These are phyloP conservation scores for Megalonaias nervosa DNA, from an alignment of 1,140 invertebrate species.

Conservation along the genomic window DNA sequence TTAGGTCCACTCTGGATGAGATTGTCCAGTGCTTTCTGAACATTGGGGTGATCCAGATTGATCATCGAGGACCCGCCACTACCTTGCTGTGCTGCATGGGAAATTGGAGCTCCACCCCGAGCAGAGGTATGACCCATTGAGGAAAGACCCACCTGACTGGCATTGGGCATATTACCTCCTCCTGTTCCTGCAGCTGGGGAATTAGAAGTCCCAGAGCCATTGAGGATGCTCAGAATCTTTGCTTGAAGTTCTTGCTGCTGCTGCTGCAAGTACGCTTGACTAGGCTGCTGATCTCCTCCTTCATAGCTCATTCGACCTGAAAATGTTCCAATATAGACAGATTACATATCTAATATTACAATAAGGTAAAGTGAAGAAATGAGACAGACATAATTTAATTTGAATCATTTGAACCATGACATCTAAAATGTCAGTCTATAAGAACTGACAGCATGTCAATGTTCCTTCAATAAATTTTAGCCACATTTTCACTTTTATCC, in stretches of 20 bases:
- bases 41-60: slow-evolving; percentile 72
- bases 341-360: no score
- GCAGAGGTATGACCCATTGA: slow-evolving; percentile 6
- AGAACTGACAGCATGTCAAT: no score
- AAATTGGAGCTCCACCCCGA: neutral
- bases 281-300: slow-evolving; percentile 3
- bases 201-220: slow-evolving; percentile 40
- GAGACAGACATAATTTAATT: no score
- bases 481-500: no score
- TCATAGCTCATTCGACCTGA: no score
- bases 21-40: slow-evolving; percentile 72
- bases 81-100: slow-evolving; percentile 17
- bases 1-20: slow-evolving; percentile 69
- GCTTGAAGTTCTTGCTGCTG: slow-evolving; percentile 84
- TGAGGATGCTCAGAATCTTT: slow-evolving; percentile 84
- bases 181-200: slow-evolving; percentile 38
- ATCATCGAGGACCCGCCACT: slow-evolving; percentile 52
- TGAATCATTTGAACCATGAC: no score
- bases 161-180: slow-evolving; percentile 2
- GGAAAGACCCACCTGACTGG: slow-evolving; percentile 3
- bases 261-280: slow-evolving; percentile 36
- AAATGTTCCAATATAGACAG: no score
- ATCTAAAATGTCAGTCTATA: no score
- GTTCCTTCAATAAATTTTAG: no score
- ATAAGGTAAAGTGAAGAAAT: no score